Base-by-base conservation (phyloP, 2,888 invertebrate species). In the Lasioglossum malachurum region DNA sequence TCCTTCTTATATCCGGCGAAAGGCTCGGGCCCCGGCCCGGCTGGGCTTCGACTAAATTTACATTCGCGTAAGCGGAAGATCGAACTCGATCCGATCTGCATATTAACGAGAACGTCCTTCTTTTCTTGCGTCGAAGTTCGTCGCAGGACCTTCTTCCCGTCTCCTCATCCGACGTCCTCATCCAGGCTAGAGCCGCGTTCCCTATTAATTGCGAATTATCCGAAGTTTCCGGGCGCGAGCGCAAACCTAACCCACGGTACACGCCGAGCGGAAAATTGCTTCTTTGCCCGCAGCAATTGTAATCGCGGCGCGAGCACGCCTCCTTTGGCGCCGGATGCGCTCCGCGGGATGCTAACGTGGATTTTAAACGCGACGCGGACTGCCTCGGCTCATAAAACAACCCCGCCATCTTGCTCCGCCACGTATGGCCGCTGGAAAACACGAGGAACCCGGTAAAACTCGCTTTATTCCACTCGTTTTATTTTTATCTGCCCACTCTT, bases 261-360 rank as follows among this genome's bases (percentile, higher is more conserved):
- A 84, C 78, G 71, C 57, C 49, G 78, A 84, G 84, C 84, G 84
- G 78, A 84, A 84, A 84, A 84, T 84, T 84, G 78, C 75, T 84
- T 78, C 78, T 74, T 57, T 27, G 72, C 53, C 60, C 35, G 76
- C 8, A 49, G 35, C 60, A 83, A 78, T 78, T 57, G 73, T 73
- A 67, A 75, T 49, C 72, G 69, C 38, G 23, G 19, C n/a, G 60
- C 44, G 77, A 49, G 67, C 16, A 46, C 27, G 12, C 3, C 27
- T 0, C 14, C 8, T 38, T 60, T 41, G 67, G 35, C 67, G 35
- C 41, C 38, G 38, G 38, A 35, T 69, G 19, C 38, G 23, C 67
- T 31, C 35, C 77, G 16, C 60, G 49, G n/a, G n/a, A n/a, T 4
- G 46, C 53, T 74, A 67, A 82, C 41, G 60, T 46, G 82, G 74